Evolutionary conservation across 2,888 invertebrate genomes (phyloP), one percentile per base, ranked within the genome.

Genomic region (Pseudococcus viburni): DNA sequence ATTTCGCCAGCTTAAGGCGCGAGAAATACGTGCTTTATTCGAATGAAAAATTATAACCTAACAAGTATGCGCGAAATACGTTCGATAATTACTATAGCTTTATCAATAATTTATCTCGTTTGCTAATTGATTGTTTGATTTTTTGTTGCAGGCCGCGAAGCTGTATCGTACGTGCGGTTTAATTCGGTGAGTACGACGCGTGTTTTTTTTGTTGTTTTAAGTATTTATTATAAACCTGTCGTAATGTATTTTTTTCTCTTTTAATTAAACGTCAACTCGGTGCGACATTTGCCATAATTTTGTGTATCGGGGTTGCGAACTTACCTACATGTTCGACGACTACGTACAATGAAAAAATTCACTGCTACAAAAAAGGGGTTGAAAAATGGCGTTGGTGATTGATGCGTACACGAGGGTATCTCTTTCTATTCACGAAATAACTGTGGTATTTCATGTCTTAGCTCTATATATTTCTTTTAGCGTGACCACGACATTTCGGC

Each of bases 371-470:
- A 64, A 64, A 64, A 22, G 22, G 64, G 64, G 19, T 19, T 1
- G 22, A 22, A 64, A 59, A 64, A 64, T 64, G 64, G 64, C 64
- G 64, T 22, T 22, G 59, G 59, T 59, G 15, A 19, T 59, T 59
- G 59, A 22, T 64, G 64, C 15, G 5, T 59, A n/a, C 9, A 64
- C 22, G n/a, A 9, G 64, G 7, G 64, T 64, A 64, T 64, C 26
- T 33, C 26, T 19, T 64, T 64, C 64, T 64, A 64, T 22, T 64
- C 64, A 22, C 64, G 64, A 22, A 22, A 64, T 64, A 64, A 64
- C 64, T 64, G 77, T 39, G 17, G 39, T 77, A 77, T 77, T 77
- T 77, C 77, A 39, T 77, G 77, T 77, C 77, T 77, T 39, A n/a
- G 15, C n/a, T 15, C 77, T 17, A 77, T 77, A 39, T 77, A 39